A percentile compares a stretch with the other conserved stretches of the same genome.
These are phyloP conservation scores for Glaucidium brasilianum DNA, from an alignment of 2,113 vertebrate genomes.

Conservation along the genomic window DNA sequence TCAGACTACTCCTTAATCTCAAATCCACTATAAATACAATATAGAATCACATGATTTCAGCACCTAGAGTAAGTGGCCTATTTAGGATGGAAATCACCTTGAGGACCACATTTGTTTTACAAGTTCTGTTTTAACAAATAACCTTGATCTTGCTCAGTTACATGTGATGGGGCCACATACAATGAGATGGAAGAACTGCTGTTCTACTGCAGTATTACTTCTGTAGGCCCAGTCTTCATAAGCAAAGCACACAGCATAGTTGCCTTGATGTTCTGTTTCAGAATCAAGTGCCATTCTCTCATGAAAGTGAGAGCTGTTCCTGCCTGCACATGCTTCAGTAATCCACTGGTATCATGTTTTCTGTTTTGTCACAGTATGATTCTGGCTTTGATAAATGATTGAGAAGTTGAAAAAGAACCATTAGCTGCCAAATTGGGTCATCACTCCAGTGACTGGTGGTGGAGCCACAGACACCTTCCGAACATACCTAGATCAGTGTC, in stretches of 20 bases:
- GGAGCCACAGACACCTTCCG: slow-evolving; percentile 54
- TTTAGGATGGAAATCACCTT: not conserved
- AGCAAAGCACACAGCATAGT: not conserved
- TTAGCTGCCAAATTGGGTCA: slow-evolving; percentile 49
- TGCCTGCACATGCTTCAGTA: not conserved
- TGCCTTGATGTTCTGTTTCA: not conserved
- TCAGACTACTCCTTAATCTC: not conserved
- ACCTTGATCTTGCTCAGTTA: not conserved
- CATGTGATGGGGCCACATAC: not conserved
- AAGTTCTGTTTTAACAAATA: not conserved
- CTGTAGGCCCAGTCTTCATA: not conserved
- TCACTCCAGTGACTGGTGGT: slow-evolving; percentile 58
- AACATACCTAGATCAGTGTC: slow-evolving; percentile 56
- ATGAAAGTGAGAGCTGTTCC: not conserved
- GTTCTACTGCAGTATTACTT: not conserved
- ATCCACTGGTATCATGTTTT: slow-evolving; percentile 33
- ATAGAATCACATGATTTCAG: not conserved
- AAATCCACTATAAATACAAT: not conserved
- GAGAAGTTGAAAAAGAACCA: slow-evolving; percentile 67
- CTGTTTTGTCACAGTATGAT: slow-evolving; percentile 89
- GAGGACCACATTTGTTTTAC: not conserved
- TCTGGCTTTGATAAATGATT: slow-evolving; percentile 96
- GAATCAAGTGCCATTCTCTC: not conserved
- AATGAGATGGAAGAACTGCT: not conserved
- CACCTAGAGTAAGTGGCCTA: not conserved